Percentiles rank a stretch among this genome's conserved stretches.
These are phyloP conservation scores for Trichogramma pretiosum DNA, from an alignment of 1,140 invertebrate species.

Conservation along the genomic window DNA sequence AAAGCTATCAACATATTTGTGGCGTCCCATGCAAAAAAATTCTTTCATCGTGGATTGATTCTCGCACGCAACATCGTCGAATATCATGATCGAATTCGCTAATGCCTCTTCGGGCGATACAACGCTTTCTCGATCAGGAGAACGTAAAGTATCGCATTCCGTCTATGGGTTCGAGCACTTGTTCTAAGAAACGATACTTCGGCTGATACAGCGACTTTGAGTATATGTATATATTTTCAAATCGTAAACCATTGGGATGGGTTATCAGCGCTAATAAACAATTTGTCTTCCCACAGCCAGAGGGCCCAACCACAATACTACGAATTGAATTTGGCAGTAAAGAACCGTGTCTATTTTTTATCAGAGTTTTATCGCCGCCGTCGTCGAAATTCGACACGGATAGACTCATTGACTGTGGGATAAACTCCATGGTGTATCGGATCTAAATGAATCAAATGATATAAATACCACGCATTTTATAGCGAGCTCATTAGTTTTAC, in stretches of 20 bases:
- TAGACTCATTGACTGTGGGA: constrained; percentile 16
- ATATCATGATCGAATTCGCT: constrained; percentile 5
- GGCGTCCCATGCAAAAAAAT: constrained; percentile 35
- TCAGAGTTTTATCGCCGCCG: constrained; percentile 1
- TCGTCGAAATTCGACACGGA: constrained; percentile 16
- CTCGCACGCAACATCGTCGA: constrained; percentile 21
- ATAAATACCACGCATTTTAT: too few relatives aligned
- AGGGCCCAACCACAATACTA: constrained; percentile 26
- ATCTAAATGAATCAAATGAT: too few relatives aligned
- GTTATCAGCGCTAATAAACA: constrained; percentile 14
- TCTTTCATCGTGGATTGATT: constrained; percentile 29
- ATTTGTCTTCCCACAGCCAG: constrained; percentile 33
- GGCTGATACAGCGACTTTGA: constrained; percentile 8
- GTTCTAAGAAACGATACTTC: neutral
- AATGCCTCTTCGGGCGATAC: neutral
- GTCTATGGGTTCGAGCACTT: constrained; percentile 20
- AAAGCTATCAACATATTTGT: constrained; percentile 31
- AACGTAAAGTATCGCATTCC: constrained; percentile 25
- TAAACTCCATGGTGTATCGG: constrained; percentile 11
- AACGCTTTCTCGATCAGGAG: neutral
- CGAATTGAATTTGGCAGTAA: constrained; percentile 28
- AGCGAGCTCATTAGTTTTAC: too few relatives aligned
- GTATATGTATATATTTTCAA: constrained; percentile 24
- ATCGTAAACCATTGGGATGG: constrained; percentile 28
- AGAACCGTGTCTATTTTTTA: constrained; percentile 20